Conservation (phyloP, 2,113 vertebrate genomes). For the Leptocoma aspasia region DNA sequence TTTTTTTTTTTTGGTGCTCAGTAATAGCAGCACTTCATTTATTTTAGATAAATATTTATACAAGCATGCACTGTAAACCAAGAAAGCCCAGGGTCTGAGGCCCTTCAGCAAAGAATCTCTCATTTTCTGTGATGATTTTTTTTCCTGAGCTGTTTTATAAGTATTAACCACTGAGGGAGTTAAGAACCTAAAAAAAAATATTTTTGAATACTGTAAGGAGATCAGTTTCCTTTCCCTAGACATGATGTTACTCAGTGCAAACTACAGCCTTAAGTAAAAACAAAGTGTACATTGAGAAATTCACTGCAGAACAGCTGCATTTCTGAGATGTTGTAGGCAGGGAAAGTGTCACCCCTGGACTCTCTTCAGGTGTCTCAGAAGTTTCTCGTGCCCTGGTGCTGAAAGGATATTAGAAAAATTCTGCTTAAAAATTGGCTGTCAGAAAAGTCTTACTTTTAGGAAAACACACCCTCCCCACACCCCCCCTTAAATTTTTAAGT, state of each 20-base stretch:
- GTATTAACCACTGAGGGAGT: neutral
- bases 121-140: neutral
- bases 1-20: neutral
- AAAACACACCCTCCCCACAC: neutral
- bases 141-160: neutral
- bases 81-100: neutral
- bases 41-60: conserved; percentile 1
- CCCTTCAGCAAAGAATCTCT: neutral
- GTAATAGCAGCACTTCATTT: neutral
- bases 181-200: neutral
- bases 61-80: neutral
- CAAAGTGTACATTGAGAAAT: neutral
- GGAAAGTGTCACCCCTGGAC: neutral
- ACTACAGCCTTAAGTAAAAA: neutral
- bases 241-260: neutral
- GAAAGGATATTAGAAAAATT: neutral
- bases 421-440: neutral
- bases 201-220: neutral
- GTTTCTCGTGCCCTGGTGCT: neutral
- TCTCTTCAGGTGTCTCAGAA: neutral
- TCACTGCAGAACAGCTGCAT: neutral
- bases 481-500: neutral
- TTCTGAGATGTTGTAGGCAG: neutral
- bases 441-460: neutral
- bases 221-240: neutral